A percentile compares a stretch with the other conserved stretches of the same genome.
Conservation (phyloP, 2,888 invertebrate genomes). For the Dicyrtoma fusca region DNA sequence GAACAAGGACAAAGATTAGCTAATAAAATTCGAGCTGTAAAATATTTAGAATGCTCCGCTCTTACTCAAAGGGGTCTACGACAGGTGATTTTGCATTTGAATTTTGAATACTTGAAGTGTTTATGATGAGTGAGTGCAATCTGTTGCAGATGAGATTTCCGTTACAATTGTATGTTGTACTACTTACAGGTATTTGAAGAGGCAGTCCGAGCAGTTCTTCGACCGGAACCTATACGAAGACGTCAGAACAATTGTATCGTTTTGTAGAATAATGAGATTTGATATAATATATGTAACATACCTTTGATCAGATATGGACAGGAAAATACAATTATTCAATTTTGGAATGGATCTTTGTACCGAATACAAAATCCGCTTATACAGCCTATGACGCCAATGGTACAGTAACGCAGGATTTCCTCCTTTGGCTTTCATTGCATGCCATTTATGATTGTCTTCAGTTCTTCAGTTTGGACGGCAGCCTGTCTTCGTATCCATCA, state of each 20-base stretch:
- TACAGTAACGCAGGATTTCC: background rate
- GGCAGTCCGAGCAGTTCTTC: constrained; percentile 93
- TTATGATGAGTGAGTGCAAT: too few relatives aligned
- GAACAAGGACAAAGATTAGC: constrained; percentile 98
- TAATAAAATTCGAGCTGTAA: constrained; percentile 96
- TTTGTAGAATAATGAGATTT: constrained; percentile 57
- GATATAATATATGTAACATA: too few relatives aligned
- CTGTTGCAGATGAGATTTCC: too few relatives aligned
- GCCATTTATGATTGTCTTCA: background rate
- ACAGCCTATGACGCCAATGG: background rate
- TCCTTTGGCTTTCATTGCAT: background rate
- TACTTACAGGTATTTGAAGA: constrained; percentile 90
- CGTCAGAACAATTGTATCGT: constrained; percentile 82
- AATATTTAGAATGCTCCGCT: constrained; percentile 99
- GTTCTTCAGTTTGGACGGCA: too few relatives aligned
- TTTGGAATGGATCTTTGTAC: too few relatives aligned
- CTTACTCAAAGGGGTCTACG: constrained; percentile 97
- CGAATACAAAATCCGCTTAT: background rate
- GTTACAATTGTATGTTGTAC: too few relatives aligned
- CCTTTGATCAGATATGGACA: background rate
- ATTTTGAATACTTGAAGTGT: background rate
- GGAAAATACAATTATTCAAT: too few relatives aligned
- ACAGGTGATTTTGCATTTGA: constrained; percentile 69
- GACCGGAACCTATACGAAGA: constrained; percentile 90
- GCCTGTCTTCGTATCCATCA: too few relatives aligned